Evolutionary conservation across 1,140 invertebrate genomes (phyloP).

Genomic region (Adelges cooleyi): DNA sequence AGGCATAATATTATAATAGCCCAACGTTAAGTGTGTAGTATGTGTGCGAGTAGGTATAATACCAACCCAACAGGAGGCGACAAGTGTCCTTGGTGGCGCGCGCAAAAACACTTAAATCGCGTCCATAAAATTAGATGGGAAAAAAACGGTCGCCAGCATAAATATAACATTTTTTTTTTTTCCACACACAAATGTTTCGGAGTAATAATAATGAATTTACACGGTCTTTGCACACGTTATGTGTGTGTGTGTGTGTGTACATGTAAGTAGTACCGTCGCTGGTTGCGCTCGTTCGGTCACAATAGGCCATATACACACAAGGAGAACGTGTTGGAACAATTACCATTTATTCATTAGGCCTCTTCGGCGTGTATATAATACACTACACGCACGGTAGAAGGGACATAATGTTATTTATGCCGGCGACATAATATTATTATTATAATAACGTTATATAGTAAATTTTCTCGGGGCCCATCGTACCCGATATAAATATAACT

Average conservation of each 20-base stretch:
- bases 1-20: no score
- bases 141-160: conserved; percentile 27
- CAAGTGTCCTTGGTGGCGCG: conserved; percentile 12
- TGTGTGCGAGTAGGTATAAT: no score
- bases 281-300: conserved; percentile 1
- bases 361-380: no score
- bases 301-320: not conserved
- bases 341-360: conserved; percentile 27
- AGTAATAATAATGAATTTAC: conserved; percentile 28
- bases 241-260: not conserved
- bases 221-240: conserved; percentile 26
- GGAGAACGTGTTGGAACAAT: conserved; percentile 27
- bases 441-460: no score
- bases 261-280: no score
- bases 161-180: conserved; percentile 24
- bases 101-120: conserved; percentile 25
- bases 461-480: no score
- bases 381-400: no score
- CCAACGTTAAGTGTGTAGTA: no score
- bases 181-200: conserved; percentile 15
- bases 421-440: no score
- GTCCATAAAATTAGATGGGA: conserved; percentile 27
- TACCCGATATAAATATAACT: no score
- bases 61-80: not conserved
- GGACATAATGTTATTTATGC: no score